A percentile compares a stretch with the other conserved stretches of the same genome.
Conservation (phyloP, 2,888 invertebrate species). For the Ormyrus labotus region DNA sequence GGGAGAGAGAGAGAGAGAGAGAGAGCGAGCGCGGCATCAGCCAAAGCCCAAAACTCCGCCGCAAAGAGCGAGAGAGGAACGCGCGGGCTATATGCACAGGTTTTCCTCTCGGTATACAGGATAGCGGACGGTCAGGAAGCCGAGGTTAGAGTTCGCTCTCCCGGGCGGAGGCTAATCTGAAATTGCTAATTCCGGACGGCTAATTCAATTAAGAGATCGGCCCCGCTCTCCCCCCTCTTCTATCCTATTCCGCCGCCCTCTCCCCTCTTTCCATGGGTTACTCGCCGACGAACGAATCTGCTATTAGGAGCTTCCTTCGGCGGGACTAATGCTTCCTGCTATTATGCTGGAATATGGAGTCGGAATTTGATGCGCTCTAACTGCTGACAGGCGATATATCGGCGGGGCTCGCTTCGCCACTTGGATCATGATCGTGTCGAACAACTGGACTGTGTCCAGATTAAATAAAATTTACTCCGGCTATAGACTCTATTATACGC, state of each 20-base stretch:
- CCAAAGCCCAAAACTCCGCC: conserved; percentile 40
- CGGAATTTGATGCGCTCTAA: conserved; percentile 15
- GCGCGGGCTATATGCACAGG: neutral
- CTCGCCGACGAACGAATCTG: conserved; percentile 15
- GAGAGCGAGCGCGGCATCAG: conserved; percentile 29
- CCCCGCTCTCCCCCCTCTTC: conserved; percentile 40
- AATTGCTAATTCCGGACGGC: conserved; percentile 73
- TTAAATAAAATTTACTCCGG: no score
- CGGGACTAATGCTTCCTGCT: neutral
- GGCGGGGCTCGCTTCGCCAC: neutral
- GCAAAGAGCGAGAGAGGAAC: conserved; percentile 28
- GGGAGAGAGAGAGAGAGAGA: conserved; percentile 5
- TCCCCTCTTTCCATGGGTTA: conserved; percentile 25
- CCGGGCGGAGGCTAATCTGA: conserved; percentile 66
- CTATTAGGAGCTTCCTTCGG: conserved; percentile 33
- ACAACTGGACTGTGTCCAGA: no score
- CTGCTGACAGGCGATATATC: conserved; percentile 20
- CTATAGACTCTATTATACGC: no score
- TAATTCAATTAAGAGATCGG: conserved; percentile 74
- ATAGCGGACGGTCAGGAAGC: conserved; percentile 2
- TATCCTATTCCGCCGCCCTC: conserved; percentile 8
- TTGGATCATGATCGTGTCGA: neutral
- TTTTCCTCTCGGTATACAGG: no score
- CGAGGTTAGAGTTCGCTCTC: neutral
- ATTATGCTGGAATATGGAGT: conserved; percentile 13